Percentiles rank a stretch among this genome's conserved stretches.
phyloP scores from a whole-genome alignment of 2,888 invertebrate genomes.

The Galerucella pusilla region DNA sequence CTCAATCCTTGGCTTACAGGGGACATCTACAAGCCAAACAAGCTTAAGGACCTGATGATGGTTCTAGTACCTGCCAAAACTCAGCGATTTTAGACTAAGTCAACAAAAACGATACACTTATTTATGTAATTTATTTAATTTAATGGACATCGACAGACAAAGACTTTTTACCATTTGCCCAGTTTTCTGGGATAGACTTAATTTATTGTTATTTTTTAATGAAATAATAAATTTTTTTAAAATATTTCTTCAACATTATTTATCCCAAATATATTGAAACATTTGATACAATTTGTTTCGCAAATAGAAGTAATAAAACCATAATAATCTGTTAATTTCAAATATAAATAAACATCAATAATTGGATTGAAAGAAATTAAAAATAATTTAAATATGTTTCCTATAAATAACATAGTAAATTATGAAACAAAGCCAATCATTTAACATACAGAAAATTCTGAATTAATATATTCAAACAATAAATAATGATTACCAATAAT shows the following conservation, averaged over 20 bases:
- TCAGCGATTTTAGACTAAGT: constrained; percentile 53
- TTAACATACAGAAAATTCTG: too few relatives aligned
- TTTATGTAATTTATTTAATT: constrained; percentile 49
- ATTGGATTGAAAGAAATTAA: not conserved
- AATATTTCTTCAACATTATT: constrained; percentile 22
- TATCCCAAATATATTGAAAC: not conserved
- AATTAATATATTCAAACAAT: too few relatives aligned
- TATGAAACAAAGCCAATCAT: not conserved
- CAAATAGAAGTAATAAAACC: not conserved
- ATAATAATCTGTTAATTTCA: not conserved
- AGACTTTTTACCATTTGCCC: constrained; percentile 54
- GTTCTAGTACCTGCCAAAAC: constrained; percentile 63
- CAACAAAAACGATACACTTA: constrained; percentile 32
- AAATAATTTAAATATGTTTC: not conserved
- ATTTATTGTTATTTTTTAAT: constrained; percentile 59
- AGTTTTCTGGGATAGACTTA: constrained; percentile 56
- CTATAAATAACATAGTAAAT: not conserved
- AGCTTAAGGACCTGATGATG: constrained; percentile 53
- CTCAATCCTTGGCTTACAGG: constrained; percentile 83
- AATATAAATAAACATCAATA: not conserved
- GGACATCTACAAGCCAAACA: constrained; percentile 72
- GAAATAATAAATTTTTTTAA: constrained; percentile 54
- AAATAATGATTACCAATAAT: too few relatives aligned
- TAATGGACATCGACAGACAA: constrained; percentile 54
- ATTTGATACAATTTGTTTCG: not conserved